Conservation (phyloP, 2,888 invertebrate species). For the Bedellia somnulentella region DNA sequence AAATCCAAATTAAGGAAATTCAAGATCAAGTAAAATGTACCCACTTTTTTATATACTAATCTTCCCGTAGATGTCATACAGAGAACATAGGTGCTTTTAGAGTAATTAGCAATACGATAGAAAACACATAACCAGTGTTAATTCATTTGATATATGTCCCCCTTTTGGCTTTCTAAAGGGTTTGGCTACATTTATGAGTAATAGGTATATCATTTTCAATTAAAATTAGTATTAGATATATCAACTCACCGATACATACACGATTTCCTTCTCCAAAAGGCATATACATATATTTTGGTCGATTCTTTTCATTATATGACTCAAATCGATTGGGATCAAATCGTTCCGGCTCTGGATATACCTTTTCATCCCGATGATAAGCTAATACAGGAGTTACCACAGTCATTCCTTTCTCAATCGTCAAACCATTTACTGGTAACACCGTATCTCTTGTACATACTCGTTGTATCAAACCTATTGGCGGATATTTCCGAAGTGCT, state of each 20-base stretch:
- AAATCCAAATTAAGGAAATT: too few species aligned
- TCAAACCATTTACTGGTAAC: slow-evolving; percentile 20
- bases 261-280: slow-evolving; percentile 55
- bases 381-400: slow-evolving; percentile 22
- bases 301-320: slow-evolving; percentile 14
- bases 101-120: too few species aligned
- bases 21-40: too few species aligned
- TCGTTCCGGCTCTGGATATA: slow-evolving; percentile 29
- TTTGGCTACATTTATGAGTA: too few species aligned
- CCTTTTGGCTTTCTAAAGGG: too few species aligned
- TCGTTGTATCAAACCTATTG: slow-evolving; percentile 24
- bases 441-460: slow-evolving; percentile 21
- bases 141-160: too few species aligned
- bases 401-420: slow-evolving; percentile 18
- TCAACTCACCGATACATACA: slow-evolving; percentile 42
- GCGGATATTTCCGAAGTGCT: slow-evolving; percentile 29
- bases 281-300: slow-evolving; percentile 30
- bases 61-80: too few species aligned
- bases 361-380: slow-evolving; percentile 29
- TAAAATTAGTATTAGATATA: background rate
- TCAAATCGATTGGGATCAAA: slow-evolving; percentile 52
- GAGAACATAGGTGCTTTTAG: too few species aligned
- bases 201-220: too few species aligned
- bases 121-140: too few species aligned
- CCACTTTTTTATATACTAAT: too few species aligned